These are phyloP conservation scores for Epistrophe eligans DNA, from an alignment of 2,888 invertebrate genomes.

Conservation along the genomic window DNA sequence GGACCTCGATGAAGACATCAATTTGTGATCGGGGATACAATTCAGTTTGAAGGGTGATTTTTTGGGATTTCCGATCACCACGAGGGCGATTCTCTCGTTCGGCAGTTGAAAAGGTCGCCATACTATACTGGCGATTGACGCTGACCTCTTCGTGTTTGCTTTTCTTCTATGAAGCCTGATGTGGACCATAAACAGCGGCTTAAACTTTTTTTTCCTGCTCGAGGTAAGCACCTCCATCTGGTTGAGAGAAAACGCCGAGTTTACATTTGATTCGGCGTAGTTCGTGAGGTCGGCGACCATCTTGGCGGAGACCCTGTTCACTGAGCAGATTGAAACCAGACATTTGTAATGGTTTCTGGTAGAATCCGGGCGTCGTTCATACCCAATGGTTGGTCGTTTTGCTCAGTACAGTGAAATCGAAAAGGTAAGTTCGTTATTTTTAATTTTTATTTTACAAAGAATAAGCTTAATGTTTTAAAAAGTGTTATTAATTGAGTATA, in stretches of 20 bases:
- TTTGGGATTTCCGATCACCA: slow-evolving; percentile 95
- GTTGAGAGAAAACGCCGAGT: slow-evolving; percentile 96
- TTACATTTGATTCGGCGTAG: slow-evolving; percentile 94
- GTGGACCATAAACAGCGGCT: slow-evolving; percentile 98
- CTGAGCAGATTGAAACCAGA: slow-evolving; percentile 85
- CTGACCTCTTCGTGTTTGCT: slow-evolving; percentile 90
- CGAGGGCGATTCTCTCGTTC: slow-evolving; percentile 94
- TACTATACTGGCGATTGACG: slow-evolving; percentile 98
- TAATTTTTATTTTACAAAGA: too few species aligned
- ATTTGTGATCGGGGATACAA: slow-evolving; percentile 96
- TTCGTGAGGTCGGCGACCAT: slow-evolving; percentile 95
- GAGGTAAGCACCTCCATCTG: slow-evolving; percentile 97
- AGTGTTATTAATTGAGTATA: too few species aligned
- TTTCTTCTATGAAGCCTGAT: slow-evolving; percentile 87
- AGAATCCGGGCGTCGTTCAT: too few species aligned
- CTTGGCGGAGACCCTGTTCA: slow-evolving; percentile 91
- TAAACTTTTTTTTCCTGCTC: slow-evolving; percentile 98
- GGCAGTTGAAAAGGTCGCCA: slow-evolving; percentile 96
- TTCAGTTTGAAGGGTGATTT: slow-evolving; percentile 94
- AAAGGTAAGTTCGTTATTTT: too few species aligned
- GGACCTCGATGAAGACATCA: slow-evolving; percentile 97
- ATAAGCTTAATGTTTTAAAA: too few species aligned
- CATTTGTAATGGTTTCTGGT: slow-evolving; percentile 69
- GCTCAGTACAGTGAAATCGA: too few species aligned
- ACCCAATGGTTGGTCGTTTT: too few species aligned